Evolutionary conservation across 2,888 invertebrate genomes (phyloP), one percentile per base, ranked within the genome.

Genomic region (Lycaena phlaeas): DNA sequence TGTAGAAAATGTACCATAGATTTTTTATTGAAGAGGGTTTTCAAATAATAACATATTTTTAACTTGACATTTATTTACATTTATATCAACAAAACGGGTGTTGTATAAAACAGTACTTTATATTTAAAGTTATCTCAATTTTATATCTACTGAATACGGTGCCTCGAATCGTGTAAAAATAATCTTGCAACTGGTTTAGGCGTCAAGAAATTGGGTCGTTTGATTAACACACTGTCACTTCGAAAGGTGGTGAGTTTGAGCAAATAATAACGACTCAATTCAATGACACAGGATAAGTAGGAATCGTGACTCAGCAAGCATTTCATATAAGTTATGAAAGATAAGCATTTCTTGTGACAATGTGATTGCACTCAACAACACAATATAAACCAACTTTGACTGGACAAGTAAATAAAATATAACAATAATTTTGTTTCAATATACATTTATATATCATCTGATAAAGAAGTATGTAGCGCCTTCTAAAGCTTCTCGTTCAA

Each of bases 11-110:
- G n/a, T n/a, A n/a, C n/a, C n/a, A 18, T 18, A 18, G 18, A 18
- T 18, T 4, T 18, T n/a, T n/a, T n/a, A n/a, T n/a, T n/a, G n/a
- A n/a, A n/a, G n/a, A 4, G 17, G 14, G 10, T 14, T 12, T n/a
- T 6, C 6, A 26, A 26, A 10, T 14, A 7, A 25, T 9, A 17
- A 3, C 6, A 25, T 48, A 52, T 52, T 59, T 66, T 78, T 69
- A 67, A 85, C 85, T 85, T 84, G 84, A 85, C 85, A 85, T 85
- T 82, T 85, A 85, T 85, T 85, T 85, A 85, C 85, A 85, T 85
- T 76, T 72, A 85, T 82, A 78, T 84, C 81, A 85, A 85, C 85
- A 85, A 85, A 85, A 84, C 78, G 78, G 82, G 79, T 84, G 84
- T 84, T 84, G 85, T 85, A 85, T 84, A 85, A 85, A 85, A 85